A percentile compares a stretch with the other conserved stretches of the same genome.
Conservation (phyloP, 2,888 invertebrate genomes). For the Sarcophaga caerulescens region DNA sequence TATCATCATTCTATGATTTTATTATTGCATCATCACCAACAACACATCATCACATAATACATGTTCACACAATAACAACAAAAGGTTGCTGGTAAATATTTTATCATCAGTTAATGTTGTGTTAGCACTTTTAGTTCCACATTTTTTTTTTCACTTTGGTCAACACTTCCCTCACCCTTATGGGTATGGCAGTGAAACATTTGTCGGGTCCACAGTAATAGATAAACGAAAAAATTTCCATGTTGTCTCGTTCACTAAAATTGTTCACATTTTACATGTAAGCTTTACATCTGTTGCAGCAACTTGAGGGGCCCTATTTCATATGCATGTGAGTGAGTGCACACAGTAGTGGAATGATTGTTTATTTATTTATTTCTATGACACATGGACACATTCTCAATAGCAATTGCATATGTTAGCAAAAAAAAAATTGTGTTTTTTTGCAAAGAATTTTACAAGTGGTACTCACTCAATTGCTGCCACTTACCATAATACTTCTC, state of each 20-base stretch:
- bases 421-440: constrained; percentile 7
- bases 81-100: not conserved
- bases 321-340: constrained; percentile 22
- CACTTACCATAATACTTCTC: not conserved
- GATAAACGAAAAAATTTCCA: not conserved
- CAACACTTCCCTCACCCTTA: not conserved
- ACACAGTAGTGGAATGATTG: constrained; percentile 41
- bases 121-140: not conserved
- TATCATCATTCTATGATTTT: too few relatives aligned
- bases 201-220: not conserved
- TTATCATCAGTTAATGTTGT: not conserved
- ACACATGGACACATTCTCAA: constrained; percentile 45
- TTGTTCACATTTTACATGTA: not conserved
- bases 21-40: too few relatives aligned
- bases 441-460: not conserved
- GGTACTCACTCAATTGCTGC: not conserved
- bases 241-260: not conserved
- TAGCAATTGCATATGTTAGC: constrained; percentile 61
- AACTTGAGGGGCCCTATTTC: not conserved
- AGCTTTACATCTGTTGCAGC: not conserved
- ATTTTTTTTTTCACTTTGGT: not conserved
- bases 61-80: not conserved
- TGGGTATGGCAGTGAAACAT: not conserved
- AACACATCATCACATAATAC: too few relatives aligned
- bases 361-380: constrained; percentile 43